phyloP scores from a whole-genome alignment of 2,888 invertebrate genomes.

The Papilio gigon region DNA sequence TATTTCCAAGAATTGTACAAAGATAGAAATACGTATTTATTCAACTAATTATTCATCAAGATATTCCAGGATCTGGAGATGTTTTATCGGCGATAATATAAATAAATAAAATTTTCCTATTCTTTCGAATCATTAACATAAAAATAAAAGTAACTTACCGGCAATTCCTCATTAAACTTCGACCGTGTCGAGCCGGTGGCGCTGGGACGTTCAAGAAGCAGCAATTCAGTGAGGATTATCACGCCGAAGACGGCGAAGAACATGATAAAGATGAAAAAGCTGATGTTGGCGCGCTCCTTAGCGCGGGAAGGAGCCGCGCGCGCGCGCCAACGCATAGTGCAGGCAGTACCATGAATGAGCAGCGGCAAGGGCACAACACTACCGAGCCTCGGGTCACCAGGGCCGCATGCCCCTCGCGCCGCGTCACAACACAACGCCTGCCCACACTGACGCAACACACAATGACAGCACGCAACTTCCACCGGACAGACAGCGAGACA shows the following conservation, averaged over 20 bases:
- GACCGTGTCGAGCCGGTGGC: slow-evolving; percentile 78
- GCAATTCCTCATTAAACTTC: slow-evolving; percentile 88
- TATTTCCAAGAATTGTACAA: neutral
- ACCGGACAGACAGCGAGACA: slow-evolving; percentile 43
- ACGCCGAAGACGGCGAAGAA: slow-evolving; percentile 94
- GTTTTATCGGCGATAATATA: neutral
- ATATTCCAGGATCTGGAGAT: neutral
- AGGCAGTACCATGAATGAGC: slow-evolving; percentile 62
- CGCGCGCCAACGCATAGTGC: slow-evolving; percentile 77
- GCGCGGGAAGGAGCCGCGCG: slow-evolving; percentile 80
- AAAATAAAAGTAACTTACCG: slow-evolving; percentile 64
- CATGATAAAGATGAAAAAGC: slow-evolving; percentile 94
- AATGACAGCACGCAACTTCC: slow-evolving; percentile 47
- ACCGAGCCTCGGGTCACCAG: slow-evolving; percentile 59
- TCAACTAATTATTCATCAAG: no score
- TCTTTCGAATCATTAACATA: neutral
- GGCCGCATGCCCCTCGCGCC: slow-evolving; percentile 55
- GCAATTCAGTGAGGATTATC: slow-evolving; percentile 93
- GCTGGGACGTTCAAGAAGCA: slow-evolving; percentile 81
- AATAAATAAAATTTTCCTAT: neutral
- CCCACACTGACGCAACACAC: slow-evolving; percentile 51
- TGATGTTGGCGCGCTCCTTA: slow-evolving; percentile 92
- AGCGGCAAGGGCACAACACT: slow-evolving; percentile 56
- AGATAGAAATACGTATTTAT: neutral
- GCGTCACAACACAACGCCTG: slow-evolving; percentile 60